phyloP scores from a whole-genome alignment of 2,888 invertebrate species.

The Tetranychus piercei region DNA sequence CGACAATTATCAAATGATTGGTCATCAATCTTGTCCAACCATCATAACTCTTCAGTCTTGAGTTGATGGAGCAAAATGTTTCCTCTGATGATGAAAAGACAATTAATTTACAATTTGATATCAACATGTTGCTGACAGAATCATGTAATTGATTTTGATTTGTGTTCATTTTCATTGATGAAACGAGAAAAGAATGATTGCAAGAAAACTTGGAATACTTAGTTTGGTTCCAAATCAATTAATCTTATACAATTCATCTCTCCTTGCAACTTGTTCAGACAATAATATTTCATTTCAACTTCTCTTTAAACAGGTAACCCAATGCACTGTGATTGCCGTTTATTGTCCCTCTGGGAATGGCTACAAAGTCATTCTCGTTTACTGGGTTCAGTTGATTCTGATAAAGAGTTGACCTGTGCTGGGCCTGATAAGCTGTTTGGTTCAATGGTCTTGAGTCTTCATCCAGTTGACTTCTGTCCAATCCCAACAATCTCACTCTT shows the following conservation, averaged over 20 bases:
- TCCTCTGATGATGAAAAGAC: no score
- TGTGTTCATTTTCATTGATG: no score
- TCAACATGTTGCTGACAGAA: no score
- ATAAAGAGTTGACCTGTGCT: constrained; percentile 45
- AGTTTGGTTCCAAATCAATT: not conserved
- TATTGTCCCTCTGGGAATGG: constrained; percentile 81
- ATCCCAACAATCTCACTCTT: constrained; percentile 61
- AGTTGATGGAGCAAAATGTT: no score
- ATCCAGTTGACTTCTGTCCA: constrained; percentile 64
- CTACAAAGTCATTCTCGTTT: constrained; percentile 66
- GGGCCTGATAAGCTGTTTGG: constrained; percentile 62
- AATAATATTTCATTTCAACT: not conserved
- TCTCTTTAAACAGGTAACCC: constrained; percentile 51
- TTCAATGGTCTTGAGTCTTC: constrained; percentile 52
- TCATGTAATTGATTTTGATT: no score
- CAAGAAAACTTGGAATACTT: no score
- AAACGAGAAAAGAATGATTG: no score
- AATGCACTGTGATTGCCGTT: constrained; percentile 68
- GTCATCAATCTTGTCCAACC: no score
- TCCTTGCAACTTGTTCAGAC: not conserved
- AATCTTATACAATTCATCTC: not conserved
- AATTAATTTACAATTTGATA: no score
- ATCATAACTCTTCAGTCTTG: no score
- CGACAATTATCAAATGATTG: no score
- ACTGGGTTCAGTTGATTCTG: constrained; percentile 35